Conservation (phyloP, 2,797 vertebrate genomes). For the Esox lucius region DNA sequence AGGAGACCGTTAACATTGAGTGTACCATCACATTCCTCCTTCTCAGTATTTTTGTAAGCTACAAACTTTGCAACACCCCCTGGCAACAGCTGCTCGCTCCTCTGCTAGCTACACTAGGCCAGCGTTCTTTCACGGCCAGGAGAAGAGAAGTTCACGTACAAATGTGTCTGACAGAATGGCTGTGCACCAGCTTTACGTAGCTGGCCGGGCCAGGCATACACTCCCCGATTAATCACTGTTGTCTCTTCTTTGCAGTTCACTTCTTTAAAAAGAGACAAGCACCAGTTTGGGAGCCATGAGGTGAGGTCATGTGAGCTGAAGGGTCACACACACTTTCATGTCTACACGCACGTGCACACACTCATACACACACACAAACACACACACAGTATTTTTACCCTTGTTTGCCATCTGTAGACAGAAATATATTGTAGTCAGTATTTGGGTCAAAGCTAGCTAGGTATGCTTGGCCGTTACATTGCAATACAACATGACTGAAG, state of each 20-base stretch:
- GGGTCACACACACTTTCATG: conserved; percentile 10
- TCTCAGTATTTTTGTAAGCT: background rate
- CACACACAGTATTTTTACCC: background rate
- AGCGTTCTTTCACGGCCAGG: conserved; percentile 58
- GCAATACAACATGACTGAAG: no score
- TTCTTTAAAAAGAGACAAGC: conserved; percentile 30
- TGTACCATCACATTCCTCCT: background rate
- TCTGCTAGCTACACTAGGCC: conserved; percentile 34
- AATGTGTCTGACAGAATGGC: conserved; percentile 3
- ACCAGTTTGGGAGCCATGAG: conserved; percentile 24
- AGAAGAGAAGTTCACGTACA: conserved; percentile 57
- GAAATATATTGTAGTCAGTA: no score
- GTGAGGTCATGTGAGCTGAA: conserved; percentile 27
- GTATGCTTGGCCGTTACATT: no score
- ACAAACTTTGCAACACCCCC: conserved; percentile 26
- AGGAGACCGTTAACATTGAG: background rate
- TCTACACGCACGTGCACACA: background rate
- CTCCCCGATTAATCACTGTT: conserved; percentile 53
- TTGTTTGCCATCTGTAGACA: background rate
- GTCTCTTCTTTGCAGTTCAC: conserved; percentile 33
- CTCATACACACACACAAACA: no score
- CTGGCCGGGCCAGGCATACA: conserved; percentile 20
- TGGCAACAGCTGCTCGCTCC: conserved; percentile 57
- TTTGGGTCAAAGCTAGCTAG: no score
- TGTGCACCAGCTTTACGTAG: conserved; percentile 51